Conservation (phyloP, 2,113 vertebrate genomes). For the Corvus moneduloides region DNA sequence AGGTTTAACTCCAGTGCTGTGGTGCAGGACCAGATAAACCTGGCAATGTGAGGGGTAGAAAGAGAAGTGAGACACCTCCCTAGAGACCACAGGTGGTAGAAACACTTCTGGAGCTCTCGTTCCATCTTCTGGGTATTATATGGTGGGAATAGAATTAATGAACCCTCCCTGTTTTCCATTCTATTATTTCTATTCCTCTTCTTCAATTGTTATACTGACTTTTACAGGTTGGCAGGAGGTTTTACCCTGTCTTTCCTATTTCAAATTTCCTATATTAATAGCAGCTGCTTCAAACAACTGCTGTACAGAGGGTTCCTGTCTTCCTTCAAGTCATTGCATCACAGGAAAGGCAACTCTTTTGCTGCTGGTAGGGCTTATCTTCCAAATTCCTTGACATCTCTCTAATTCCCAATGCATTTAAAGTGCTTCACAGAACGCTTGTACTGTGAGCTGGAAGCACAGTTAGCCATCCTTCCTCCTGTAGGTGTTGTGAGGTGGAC, state of each 20-base stretch:
- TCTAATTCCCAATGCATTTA: background rate
- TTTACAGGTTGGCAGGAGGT: background rate
- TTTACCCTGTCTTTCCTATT: background rate
- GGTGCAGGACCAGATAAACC: background rate
- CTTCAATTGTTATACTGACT: background rate
- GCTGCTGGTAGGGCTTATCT: background rate
- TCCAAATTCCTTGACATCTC: background rate
- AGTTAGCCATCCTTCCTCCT: background rate
- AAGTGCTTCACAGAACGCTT: background rate
- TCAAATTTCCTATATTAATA: background rate
- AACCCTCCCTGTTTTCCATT: background rate
- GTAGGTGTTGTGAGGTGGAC: background rate
- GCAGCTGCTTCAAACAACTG: background rate
- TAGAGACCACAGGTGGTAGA: fast-evolving
- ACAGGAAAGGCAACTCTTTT: background rate
- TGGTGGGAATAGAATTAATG: background rate
- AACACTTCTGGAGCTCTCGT: background rate
- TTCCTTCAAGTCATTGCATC: background rate
- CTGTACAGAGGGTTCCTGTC: background rate
- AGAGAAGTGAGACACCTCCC: background rate
- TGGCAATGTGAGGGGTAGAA: background rate
- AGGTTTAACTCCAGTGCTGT: background rate
- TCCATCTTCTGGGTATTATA: background rate
- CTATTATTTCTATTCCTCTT: background rate
- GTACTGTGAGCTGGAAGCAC: background rate